phyloP scores from a whole-genome alignment of 2,113 vertebrate species.

The Spheniscus mendiculus region DNA sequence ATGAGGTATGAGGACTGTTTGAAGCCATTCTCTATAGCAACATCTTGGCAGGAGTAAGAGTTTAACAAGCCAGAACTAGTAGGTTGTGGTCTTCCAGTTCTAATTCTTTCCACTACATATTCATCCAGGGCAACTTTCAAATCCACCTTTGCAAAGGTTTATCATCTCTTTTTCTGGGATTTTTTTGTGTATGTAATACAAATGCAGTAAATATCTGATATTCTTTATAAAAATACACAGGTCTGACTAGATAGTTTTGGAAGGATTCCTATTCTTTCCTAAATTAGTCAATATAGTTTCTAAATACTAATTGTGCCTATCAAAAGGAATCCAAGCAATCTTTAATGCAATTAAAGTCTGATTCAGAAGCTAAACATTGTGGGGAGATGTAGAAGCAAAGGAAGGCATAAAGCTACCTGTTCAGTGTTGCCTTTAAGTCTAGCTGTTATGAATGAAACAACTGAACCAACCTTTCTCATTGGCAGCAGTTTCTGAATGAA shows the following conservation, averaged over 20 bases:
- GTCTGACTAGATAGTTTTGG: background rate
- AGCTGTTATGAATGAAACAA: background rate
- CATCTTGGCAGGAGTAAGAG: background rate
- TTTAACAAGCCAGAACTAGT: background rate
- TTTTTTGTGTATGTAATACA: background rate
- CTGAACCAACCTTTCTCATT: background rate
- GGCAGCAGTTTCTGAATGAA: background rate
- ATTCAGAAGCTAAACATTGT: background rate
- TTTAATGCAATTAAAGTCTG: background rate
- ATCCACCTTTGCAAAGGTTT: background rate
- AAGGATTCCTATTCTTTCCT: background rate
- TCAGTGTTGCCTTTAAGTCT: background rate
- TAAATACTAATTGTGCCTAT: background rate
- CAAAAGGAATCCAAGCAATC: background rate
- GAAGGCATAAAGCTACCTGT: background rate
- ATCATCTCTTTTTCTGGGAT: background rate
- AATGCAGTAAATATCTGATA: background rate
- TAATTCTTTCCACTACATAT: background rate
- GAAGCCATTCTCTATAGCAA: background rate
- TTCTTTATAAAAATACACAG: background rate
- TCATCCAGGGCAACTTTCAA: background rate
- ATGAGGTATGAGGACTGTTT: background rate
- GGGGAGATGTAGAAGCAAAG: background rate
- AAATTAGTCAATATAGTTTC: background rate
- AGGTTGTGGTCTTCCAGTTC: background rate